Evolutionary conservation across 2,888 invertebrate species (phyloP), one percentile per base, ranked within the genome.

Genomic region (Sericinus montela): DNA sequence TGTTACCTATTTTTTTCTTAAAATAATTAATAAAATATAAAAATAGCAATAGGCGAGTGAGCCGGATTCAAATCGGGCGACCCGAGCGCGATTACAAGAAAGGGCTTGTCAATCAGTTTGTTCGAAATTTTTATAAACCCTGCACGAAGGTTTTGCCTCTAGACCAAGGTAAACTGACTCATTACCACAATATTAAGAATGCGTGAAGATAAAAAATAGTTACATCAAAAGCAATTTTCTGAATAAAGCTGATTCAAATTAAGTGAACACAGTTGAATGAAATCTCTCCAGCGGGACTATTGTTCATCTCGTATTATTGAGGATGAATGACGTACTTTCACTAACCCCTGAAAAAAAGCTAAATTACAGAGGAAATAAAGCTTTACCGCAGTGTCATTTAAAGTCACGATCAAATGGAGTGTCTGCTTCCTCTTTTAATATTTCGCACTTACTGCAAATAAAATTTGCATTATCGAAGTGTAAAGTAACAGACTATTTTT

Each of bases 201-300:
- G n/a, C n/a, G n/a, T n/a, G n/a, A n/a, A n/a, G n/a, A n/a, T n/a
- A n/a, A 19, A 19, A 5, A 19, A 19, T 19, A 19, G 19, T 19
- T 19, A 19, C 5, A 5, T 19, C 19, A 10, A 19, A 23, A 39
- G 32, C 14, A 38, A 38, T 32, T 38, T 45, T 25, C 13, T 13
- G 32, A 45, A 32, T 45, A 23, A 45, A 14, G 23, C 30, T 45
- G 30, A 25, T 45, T 38, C 16, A 23, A 39, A 30, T 32, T 15
- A 45, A 32, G 32, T 23, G 23, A 32, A 11, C 45, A 32, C 23
- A 45, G 38, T 45, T 45, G 38, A 39, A 39, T 32, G 38, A 39
- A 45, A 38, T 39, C 23, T 3, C n/a, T 19, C 38, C 38, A 19
- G 23, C 14, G 45, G 14, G 38, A 19, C 38, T 32, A 45, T 38